Evolutionary conservation across 1,140 invertebrate genomes (phyloP).

Genomic region (Ephestia elutella): DNA sequence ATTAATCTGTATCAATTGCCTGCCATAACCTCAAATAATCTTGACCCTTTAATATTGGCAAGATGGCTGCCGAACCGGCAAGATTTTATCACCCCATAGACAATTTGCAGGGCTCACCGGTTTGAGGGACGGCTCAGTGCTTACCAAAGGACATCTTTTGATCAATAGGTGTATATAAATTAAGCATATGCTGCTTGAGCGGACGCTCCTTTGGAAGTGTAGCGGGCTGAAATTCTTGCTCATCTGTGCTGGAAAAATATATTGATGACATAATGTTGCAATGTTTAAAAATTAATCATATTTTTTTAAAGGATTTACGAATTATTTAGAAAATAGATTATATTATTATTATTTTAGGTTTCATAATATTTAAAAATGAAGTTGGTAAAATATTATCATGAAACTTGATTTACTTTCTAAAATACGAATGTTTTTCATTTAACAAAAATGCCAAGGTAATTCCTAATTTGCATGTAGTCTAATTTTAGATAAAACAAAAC

Average conservation of each 20-base stretch:
- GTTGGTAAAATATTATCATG: too few relatives aligned
- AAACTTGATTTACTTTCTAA: too few relatives aligned
- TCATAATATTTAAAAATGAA: too few relatives aligned
- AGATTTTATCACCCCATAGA: constrained; percentile 65
- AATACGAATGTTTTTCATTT: too few relatives aligned
- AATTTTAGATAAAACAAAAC: too few relatives aligned
- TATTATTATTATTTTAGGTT: too few relatives aligned
- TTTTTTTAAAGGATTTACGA: neutral
- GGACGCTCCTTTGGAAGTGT: constrained; percentile 30
- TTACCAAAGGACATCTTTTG: constrained; percentile 70
- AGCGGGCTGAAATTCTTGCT: constrained; percentile 15
- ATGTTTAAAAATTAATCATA: neutral
- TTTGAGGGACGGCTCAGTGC: constrained; percentile 52
- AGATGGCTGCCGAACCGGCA: constrained; percentile 9
- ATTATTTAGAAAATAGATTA: neutral
- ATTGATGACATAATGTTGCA: neutral
- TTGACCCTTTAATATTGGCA: constrained; percentile 2
- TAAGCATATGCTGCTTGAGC: constrained; percentile 66
- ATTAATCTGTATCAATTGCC: neutral
- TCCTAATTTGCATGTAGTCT: too few relatives aligned
- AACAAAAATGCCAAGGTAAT: too few relatives aligned
- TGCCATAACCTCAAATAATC: neutral
- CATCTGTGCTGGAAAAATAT: neutral
- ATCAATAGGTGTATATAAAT: constrained; percentile 74
- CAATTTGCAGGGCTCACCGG: constrained; percentile 55